A percentile compares a stretch with the other conserved stretches of the same genome.
Conservation (phyloP, 1,140 invertebrate species). For the Zaprionus africanus region DNA sequence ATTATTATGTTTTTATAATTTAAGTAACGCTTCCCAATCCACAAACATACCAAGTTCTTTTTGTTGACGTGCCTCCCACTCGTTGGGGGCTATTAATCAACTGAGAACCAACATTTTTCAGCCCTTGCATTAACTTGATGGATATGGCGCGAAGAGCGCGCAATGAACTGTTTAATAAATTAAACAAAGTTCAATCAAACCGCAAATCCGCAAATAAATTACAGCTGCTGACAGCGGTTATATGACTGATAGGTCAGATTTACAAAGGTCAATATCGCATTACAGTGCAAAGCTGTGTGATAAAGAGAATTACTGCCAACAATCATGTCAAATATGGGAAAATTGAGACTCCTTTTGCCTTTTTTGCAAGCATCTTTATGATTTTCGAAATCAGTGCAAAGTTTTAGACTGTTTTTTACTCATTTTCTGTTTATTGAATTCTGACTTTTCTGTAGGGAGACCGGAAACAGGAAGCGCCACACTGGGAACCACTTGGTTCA, state of each 20-base stretch:
- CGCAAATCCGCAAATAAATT: conserved; percentile 29
- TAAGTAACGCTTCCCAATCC: not conserved
- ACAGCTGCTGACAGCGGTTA: conserved; percentile 5
- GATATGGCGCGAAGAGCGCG: conserved; percentile 17
- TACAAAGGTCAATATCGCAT: not conserved
- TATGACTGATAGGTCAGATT: conserved; percentile 17
- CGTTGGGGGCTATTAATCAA: conserved; percentile 18
- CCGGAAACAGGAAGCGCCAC: conserved; percentile 7
- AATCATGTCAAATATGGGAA: too few species aligned
- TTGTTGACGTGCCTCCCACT: not conserved
- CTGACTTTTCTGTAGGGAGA: not conserved
- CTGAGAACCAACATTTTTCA: conserved; percentile 17
- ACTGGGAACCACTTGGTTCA: not conserved
- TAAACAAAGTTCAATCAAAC: conserved; percentile 24
- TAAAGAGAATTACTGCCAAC: not conserved
- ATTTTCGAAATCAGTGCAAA: not conserved
- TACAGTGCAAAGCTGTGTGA: not conserved
- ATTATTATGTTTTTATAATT: too few species aligned
- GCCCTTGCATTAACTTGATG: conserved; percentile 27
- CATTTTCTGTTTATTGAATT: conserved; percentile 2
- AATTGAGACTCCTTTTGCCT: too few species aligned
- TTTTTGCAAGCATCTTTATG: not conserved
- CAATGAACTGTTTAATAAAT: conserved; percentile 33
- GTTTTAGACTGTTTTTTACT: not conserved
- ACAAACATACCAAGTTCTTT: not conserved